Base-by-base conservation (phyloP, 2,797 vertebrate species). In the Diglossa cyanea region DNA sequence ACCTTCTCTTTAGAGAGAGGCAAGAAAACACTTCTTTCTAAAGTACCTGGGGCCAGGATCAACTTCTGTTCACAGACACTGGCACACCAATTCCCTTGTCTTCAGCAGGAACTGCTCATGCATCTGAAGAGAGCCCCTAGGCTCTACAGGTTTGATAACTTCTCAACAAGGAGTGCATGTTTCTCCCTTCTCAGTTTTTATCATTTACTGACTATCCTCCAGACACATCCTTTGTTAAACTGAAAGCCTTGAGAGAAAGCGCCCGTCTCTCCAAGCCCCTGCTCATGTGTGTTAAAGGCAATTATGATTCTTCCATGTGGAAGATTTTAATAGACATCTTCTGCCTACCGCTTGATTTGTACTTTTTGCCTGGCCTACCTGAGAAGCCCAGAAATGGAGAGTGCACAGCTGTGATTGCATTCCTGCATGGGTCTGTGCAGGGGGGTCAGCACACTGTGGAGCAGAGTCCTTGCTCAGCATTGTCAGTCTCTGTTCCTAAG, bases 111-210 rank as follows among this genome's bases (percentile, higher is more conserved):
- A 37, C n/a, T 66, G 21, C 48, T 93, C 44, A 21, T 78, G 55
- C 55, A 81, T 82, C 94, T 90, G 70, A 75, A 86, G 76, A 86
- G 25, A 90, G 44, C 73, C 79, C 31, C 48, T 47, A 79, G 83
- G 93, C 58, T 88, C 58, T 91, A 83, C 73, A 62, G 63, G 65
- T 75, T 54, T 83, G 58, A 83, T 93, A 81, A 88, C 47, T 93
- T 81, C 65, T 45, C 44, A 94, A 54, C 54, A 86, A 86, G 17
- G 14, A 92, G 11, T 9, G 17, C 48, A 50, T 31, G 21, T 57
- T 79, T 70, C 71, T 87, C 33, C 62, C 25, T 70, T 78, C 71
- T 53, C 53, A 67, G 37, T 61, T 86, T 85, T 82, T 93, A 62
- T 88, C 44, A 19, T 53, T 82, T 33, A 37, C 40, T 92, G 74